Evolutionary conservation across 1,140 invertebrate genomes (phyloP), one percentile per base, ranked within the genome.

Genomic region (Gryllus bimaculatus): DNA sequence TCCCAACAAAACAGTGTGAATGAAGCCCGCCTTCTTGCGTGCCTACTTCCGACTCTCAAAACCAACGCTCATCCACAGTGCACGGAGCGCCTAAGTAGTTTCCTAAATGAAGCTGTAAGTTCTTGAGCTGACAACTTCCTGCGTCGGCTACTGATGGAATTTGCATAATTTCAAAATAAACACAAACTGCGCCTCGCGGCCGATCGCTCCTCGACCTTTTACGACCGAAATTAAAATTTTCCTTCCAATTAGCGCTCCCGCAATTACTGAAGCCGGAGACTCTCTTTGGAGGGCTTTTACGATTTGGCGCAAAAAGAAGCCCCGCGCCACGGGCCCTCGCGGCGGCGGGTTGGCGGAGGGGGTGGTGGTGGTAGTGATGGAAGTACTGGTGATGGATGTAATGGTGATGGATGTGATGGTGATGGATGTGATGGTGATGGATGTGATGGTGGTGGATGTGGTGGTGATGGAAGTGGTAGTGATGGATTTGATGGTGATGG

Each of bases 151-250:
- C 10, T 66, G 2, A 13, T 66, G 18, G 54, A 66, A 66, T 66
- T 66, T 66, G 54, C 54, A 66, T 66, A 66, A 66, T 66, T 66
- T 66, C 54, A 66, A 66, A 66, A 66, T 66, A 66, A 66, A 66
- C 54, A 66, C 54, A 13, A 66, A 66, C 54, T 18, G 18, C 54
- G 10, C 18, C 54, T 66, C 10, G 54, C 10, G 18, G 54, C 18
- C 18, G 54, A 66, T 13, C 54, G 54, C 10, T 10, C 10, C 54
- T 66, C 18, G 54, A 66, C 18, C 54, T 66, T 66, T 66, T 66
- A 66, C 54, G 54, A 66, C 54, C 54, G 18, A 66, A 66, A 66
- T 66, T 66, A 66, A 66, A 66, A 66, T 66, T 66, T 66, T 66
- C 54, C 18, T 66, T 66, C 54, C 54, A 66, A 66, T 66, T 66